Conservation (phyloP, 2,888 invertebrate genomes). For the Diarsia dahlii region DNA sequence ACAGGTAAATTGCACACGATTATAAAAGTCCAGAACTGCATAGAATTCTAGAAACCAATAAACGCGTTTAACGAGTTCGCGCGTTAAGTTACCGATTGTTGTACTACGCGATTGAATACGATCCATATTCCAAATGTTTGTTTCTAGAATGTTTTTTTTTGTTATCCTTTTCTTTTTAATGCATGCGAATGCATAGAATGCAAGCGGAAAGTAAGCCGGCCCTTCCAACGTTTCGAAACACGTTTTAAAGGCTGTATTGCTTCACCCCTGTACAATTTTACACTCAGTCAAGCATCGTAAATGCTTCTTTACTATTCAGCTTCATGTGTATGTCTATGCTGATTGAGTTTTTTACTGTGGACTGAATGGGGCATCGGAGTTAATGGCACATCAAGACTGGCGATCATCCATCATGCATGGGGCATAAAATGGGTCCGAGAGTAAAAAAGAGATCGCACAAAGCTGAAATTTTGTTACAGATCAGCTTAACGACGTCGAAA, state of each 20-base stretch:
- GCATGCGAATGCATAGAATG: slow-evolving; percentile 77
- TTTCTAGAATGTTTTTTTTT: slow-evolving; percentile 73
- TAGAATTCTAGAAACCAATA: slow-evolving; percentile 64
- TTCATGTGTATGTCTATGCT: slow-evolving; percentile 81
- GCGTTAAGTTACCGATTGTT: slow-evolving; percentile 60
- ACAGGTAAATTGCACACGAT: slow-evolving; percentile 89
- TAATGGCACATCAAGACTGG: slow-evolving; percentile 71
- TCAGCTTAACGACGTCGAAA: slow-evolving; percentile 91
- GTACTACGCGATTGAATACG: slow-evolving; percentile 51
- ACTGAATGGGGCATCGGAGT: slow-evolving; percentile 72
- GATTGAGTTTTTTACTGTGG: slow-evolving; percentile 71
- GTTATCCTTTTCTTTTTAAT: slow-evolving; percentile 61
- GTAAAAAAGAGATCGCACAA: slow-evolving; percentile 87
- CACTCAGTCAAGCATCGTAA: slow-evolving; percentile 66
- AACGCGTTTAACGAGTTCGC: slow-evolving; percentile 53
- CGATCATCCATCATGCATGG: slow-evolving; percentile 85
- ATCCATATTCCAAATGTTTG: slow-evolving; percentile 65
- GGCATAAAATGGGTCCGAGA: slow-evolving; percentile 76
- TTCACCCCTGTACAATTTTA: slow-evolving; percentile 64
- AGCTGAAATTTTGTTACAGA: slow-evolving; percentile 90
- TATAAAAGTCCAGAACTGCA: slow-evolving; percentile 36
- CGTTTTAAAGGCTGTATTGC: slow-evolving; percentile 76
- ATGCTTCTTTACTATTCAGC: slow-evolving; percentile 74
- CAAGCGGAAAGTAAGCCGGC: slow-evolving; percentile 74
- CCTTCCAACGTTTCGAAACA: slow-evolving; percentile 71